Percentiles rank a stretch among this genome's conserved stretches.
Conservation (phyloP, 2,888 invertebrate genomes). For the Cheilosia urbana region DNA sequence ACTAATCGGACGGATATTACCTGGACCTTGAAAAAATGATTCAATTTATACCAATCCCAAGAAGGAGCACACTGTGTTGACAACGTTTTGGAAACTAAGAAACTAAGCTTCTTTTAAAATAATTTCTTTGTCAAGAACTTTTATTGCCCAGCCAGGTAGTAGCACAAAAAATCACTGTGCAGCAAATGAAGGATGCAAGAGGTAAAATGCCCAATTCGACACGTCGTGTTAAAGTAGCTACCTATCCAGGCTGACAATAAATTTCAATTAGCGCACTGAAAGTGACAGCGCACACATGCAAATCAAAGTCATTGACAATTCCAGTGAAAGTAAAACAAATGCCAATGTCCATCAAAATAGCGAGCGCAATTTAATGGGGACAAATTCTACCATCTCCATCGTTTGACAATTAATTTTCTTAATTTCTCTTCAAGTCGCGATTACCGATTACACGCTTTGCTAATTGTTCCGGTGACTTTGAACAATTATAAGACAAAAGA, state of each 20-base stretch:
- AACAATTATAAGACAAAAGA: constrained; percentile 62
- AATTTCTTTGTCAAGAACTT: too few relatives aligned
- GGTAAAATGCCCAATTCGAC: too few relatives aligned
- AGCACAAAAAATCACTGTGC: too few relatives aligned
- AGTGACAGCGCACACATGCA: constrained; percentile 26
- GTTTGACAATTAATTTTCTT: constrained; percentile 57
- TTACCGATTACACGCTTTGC: constrained; percentile 58
- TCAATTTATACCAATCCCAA: too few relatives aligned
- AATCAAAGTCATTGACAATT: constrained; percentile 9
- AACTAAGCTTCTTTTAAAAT: too few relatives aligned
- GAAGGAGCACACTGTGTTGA: too few relatives aligned
- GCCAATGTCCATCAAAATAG: constrained; percentile 30
- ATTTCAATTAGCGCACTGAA: background rate
- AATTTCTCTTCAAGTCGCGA: constrained; percentile 54
- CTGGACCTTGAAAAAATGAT: too few relatives aligned
- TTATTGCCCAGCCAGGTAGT: too few relatives aligned
- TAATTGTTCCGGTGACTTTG: constrained; percentile 63
- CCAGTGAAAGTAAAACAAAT: constrained; percentile 61
- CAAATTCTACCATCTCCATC: constrained; percentile 31
- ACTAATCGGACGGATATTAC: too few relatives aligned
- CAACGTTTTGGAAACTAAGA: too few relatives aligned
- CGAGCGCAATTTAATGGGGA: constrained; percentile 15
- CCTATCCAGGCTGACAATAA: background rate
- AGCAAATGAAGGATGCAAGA: too few relatives aligned
- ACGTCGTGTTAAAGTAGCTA: background rate